Evolutionary conservation across 2,888 invertebrate genomes (phyloP).

Genomic region (Meiosimyza platycephala): DNA sequence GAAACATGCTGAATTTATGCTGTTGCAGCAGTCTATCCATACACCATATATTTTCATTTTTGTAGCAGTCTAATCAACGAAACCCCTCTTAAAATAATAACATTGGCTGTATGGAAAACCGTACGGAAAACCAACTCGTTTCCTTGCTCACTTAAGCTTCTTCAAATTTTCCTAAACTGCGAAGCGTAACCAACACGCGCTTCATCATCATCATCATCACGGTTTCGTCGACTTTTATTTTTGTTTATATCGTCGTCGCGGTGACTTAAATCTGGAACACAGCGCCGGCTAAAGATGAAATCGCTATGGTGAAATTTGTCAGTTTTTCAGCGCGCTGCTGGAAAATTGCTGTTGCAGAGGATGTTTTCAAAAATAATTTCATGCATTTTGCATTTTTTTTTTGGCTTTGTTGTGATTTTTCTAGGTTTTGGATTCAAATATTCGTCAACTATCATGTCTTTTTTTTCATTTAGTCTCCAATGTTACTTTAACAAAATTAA

Average conservation of each 20-base stretch:
- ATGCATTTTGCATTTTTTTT: no score
- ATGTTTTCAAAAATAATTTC: no score
- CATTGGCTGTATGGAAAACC: background rate
- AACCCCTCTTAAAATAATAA: no score
- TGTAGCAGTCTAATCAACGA: background rate
- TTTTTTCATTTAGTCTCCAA: no score
- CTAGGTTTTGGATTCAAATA: no score
- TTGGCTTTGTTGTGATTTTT: no score
- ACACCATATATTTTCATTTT: no score
- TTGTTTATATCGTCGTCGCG: background rate
- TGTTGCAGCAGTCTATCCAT: no score
- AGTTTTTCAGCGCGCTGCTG: background rate
- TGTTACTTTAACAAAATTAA: no score
- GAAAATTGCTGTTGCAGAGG: background rate
- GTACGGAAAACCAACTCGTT: conserved; percentile 19
- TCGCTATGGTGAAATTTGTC: background rate
- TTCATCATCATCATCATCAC: conserved; percentile 16
- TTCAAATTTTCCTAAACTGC: conserved; percentile 32
- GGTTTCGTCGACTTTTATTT: background rate
- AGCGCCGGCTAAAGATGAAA: background rate
- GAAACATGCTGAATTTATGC: no score
- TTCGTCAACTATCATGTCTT: no score
- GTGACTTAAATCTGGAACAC: background rate
- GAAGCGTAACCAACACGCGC: conserved; percentile 33
- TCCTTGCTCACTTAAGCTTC: conserved; percentile 32